Evolutionary conservation across 2,113 vertebrate species (phyloP).

Genomic region (Cephalopterus ornatus): DNA sequence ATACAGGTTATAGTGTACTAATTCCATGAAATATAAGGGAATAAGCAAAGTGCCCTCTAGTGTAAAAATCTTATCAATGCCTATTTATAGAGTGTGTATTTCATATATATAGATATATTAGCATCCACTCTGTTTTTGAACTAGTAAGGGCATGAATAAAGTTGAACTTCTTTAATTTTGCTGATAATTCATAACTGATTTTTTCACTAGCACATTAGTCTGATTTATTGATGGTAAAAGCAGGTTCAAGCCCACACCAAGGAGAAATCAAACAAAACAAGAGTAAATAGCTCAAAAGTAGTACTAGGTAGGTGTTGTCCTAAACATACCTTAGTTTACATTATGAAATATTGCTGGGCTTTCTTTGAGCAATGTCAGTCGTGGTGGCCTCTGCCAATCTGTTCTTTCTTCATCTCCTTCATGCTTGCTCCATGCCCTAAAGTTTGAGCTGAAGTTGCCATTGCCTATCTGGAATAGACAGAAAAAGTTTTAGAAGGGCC

Average conservation of each 20-base stretch:
- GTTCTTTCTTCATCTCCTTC: not conserved
- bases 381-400: not conserved
- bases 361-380: not conserved
- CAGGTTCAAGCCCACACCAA: not conserved
- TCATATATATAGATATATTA: not conserved
- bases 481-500: not conserved
- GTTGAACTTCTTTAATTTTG: not conserved
- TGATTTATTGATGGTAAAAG: not conserved
- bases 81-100: not conserved
- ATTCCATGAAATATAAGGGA: not conserved
- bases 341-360: not conserved
- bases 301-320: not conserved
- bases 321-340: not conserved
- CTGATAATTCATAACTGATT: not conserved
- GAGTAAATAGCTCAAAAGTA: not conserved
- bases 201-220: not conserved
- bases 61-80: not conserved
- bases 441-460: not conserved
- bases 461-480: not conserved
- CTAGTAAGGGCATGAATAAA: not conserved
- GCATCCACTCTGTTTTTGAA: not conserved
- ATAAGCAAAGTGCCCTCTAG: slow-evolving; percentile 14
- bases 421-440: fast-evolving
- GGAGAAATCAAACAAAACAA: not conserved
- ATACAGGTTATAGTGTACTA: not conserved